Evolutionary conservation across 2,113 vertebrate species (phyloP), one percentile per base, ranked within the genome.

Genomic region (Pterocles gutturalis): DNA sequence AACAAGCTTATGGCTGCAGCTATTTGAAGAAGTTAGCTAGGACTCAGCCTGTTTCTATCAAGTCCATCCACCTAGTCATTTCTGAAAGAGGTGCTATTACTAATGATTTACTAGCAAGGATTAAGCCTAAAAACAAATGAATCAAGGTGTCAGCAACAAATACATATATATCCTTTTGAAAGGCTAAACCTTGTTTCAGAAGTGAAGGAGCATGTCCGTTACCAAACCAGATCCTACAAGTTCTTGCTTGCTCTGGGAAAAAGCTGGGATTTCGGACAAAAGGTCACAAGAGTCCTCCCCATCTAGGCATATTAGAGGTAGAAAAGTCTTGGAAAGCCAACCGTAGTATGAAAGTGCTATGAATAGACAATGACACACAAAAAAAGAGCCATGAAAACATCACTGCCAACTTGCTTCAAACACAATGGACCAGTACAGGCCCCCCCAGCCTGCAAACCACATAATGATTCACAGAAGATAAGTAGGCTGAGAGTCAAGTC

Each of bases 31-130:
- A 73, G 54, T 0, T 11, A 25, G 46, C 36, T 9, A 84, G 55
- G 85, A 82, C 69, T 92, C 87, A 81, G 54, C 54, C 77, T 31
- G 77, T 45, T 93, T 70, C 29, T 65, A 48, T 48, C 64, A 91
- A 34, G 73, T 87, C 31, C 36, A 78, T 45, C 61, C 22, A 88
- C 43, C 28, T 15, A 84, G 45, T 70, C 24, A 53, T 26, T 66
- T 90, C 31, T 67, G 31, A 82, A 81, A 92, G 26, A 53, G 31
- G 5, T 28, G 13, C 46, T 60, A 41, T 66, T 82, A 81, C n/a
- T 79, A 55, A 70, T 21, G 16, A 66, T 53, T 57, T 92, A 70
- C 10, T 25, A 69, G 10, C 33, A 65, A 89, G 34, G 22, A 54
- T 13, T 11, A 60, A 20, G 26, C 13, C 21, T 77, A 93, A 78